Percentiles rank a stretch among this genome's conserved stretches.
phyloP scores from a whole-genome alignment of 2,113 vertebrate species.

The Sprattus sprattus region DNA sequence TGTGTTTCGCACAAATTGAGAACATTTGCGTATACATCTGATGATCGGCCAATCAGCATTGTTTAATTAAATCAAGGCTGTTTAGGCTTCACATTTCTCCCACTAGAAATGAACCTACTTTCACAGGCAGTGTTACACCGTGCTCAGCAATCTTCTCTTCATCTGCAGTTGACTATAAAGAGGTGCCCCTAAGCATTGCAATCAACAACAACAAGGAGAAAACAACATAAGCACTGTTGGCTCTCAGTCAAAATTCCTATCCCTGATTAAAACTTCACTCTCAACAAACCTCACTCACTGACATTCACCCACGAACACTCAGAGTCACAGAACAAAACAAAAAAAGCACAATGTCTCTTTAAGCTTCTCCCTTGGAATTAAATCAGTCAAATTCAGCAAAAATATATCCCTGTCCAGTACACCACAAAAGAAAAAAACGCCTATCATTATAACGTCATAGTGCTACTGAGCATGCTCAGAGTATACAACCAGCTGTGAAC shows the following conservation, averaged over 20 bases:
- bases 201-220: constrained; percentile 6
- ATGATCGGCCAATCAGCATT: constrained; percentile 7
- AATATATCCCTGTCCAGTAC: not conserved
- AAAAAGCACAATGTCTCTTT: not conserved
- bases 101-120: constrained; percentile 8
- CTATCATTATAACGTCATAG: not conserved
- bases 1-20: constrained; percentile 4
- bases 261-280: constrained; percentile 16
- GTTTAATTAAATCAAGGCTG: constrained; percentile 13
- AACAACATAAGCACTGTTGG: not conserved
- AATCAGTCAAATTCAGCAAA: not conserved
- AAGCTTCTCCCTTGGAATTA: not conserved
- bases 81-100: constrained; percentile 12
- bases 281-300: not conserved
- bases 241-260: not conserved
- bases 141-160: constrained; percentile 24
- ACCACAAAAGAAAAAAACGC: not conserved
- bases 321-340: not conserved
- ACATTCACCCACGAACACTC: not conserved
- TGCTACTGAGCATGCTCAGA: not conserved
- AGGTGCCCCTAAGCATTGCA: not conserved
- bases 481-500: not conserved
- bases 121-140: not conserved
- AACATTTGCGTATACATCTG: not conserved
- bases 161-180: constrained; percentile 21